Evolutionary conservation across 2,113 vertebrate species (phyloP), one percentile per base, ranked within the genome.

Genomic region (Parotia lawesii): DNA sequence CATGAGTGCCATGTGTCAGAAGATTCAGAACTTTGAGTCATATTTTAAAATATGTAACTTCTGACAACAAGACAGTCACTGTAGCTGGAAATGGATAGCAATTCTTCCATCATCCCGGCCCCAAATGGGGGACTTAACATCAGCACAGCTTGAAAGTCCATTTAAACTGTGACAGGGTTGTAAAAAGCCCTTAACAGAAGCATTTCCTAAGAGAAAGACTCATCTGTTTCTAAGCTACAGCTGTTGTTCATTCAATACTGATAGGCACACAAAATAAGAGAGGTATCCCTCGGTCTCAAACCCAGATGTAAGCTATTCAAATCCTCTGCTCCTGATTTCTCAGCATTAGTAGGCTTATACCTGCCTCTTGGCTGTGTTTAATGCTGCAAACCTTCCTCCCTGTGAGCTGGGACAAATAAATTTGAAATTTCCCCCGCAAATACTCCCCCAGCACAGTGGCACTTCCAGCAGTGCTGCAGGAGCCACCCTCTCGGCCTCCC

Each of bases 141-240:
- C 62, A 85, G 85, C 88, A 91, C 90, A 96, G 78, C 85, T 76
- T 92, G 94, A 93, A 83, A 85, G 88, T 79, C 88, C 85, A 73
- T 94, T 95, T 94, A 54, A 91, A 76, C 67, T 73, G 82, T 65
- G 58, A 51, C 45, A 61, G n/a, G 23, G 45, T 67, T 93, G 67
- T 44, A 73, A 96, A 96, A 89, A 85, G 51, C 76, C 70, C 76
- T 90, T 53, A 73, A 35, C 21, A 70, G 57, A 88, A 79, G 62
- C 37, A 78, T 75, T 93, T 95, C 77, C 57, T 69, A 77, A 84
- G 65, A 91, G 74, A 67, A 93, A 93, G 47, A 57, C 57, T 91
- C 74, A 72, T 66, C 81, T 72, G 50, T 89, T 78, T 69, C 87
- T 72, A 84, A 85, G 78, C 37, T 89, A 77, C 71, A 87, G 87